Evolutionary conservation across 2,113 vertebrate genomes (phyloP).

Genomic region (Grus americana): DNA sequence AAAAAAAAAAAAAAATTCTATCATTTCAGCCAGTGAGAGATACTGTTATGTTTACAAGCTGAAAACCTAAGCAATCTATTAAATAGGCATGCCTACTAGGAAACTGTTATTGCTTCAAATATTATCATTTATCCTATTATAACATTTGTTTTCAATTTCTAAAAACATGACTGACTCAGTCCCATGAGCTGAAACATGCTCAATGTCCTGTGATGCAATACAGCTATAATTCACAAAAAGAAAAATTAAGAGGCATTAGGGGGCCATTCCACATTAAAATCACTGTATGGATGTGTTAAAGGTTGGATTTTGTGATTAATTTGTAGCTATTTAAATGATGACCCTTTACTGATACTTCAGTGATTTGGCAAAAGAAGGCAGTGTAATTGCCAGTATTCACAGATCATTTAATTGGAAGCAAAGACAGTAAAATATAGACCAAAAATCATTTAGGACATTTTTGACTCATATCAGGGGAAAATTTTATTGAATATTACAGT

Average conservation of each 20-base stretch:
- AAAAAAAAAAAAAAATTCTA: background rate
- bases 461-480: conserved; percentile 34
- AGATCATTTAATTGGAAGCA: conserved; percentile 66
- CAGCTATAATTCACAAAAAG: conserved; percentile 68
- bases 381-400: conserved; percentile 62
- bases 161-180: conserved; percentile 73
- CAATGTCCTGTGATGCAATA: conserved; percentile 83
- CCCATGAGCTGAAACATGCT: conserved; percentile 75
- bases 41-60: conserved; percentile 21
- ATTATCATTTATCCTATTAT: conserved; percentile 70
- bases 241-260: conserved; percentile 78
- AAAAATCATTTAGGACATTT: conserved; percentile 52
- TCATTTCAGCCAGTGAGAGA: background rate
- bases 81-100: conserved; percentile 73
- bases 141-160: conserved; percentile 87
- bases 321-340: conserved; percentile 63
- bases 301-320: conserved; percentile 76
- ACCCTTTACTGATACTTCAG: conserved; percentile 65
- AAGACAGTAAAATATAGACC: conserved; percentile 61
- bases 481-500: conserved; percentile 55
- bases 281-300: conserved; percentile 73
- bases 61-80: conserved; percentile 73
- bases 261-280: conserved; percentile 75
- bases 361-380: conserved; percentile 61
- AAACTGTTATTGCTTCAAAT: conserved; percentile 72